Evolutionary conservation across 2,888 invertebrate genomes (phyloP), one percentile per base, ranked within the genome.

Genomic region (Aspidiotus destructor): DNA sequence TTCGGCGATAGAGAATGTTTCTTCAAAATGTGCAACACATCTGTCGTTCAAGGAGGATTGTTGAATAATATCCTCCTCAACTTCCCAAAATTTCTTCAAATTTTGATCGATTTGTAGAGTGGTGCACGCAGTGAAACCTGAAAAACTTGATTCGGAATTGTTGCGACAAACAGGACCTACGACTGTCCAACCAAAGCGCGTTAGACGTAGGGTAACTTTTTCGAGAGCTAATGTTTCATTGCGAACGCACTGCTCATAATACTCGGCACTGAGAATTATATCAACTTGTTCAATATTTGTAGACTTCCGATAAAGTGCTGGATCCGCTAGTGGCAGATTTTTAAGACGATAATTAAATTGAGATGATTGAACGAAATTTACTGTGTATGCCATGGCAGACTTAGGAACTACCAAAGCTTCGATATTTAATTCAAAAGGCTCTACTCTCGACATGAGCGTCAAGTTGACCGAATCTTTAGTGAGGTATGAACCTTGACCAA

Each of bases 111-210:
- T n/a, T 17, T 16, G 15, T 0, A 60, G 16, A 13, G 60, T 60
- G 7, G 60, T 54, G 7, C 11, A 40, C 11, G 16, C 13, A 48
- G 10, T 28, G 48, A 16, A 52, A 13, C 52, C 60, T 1, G 53
- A 41, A 3, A n/a, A n/a, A 6, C 15, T 61, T 0, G 13, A 0
- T 41, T 44, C n/a, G 0, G n/a, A 8, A 15, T 1, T 44, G 11
- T 48, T 7, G 10, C 17, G 10, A 8, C 9, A 16, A 16, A 44
- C 6, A 10, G 48, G n/a, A 9, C 68, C 68, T 0, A 62, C 44
- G 7, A 62, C 44, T 44, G 60, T 16, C 68, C 62, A 69, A n/a
- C 68, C 68, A 52, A 69, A 69, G 1, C 48, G 17, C 5, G 62
- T 62, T 17, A 42, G 10, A 2, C 62, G 16, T 42, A 62, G 1